These are phyloP conservation scores for Emmelina monodactyla DNA, from an alignment of 2,888 invertebrate genomes.

Conservation along the genomic window DNA sequence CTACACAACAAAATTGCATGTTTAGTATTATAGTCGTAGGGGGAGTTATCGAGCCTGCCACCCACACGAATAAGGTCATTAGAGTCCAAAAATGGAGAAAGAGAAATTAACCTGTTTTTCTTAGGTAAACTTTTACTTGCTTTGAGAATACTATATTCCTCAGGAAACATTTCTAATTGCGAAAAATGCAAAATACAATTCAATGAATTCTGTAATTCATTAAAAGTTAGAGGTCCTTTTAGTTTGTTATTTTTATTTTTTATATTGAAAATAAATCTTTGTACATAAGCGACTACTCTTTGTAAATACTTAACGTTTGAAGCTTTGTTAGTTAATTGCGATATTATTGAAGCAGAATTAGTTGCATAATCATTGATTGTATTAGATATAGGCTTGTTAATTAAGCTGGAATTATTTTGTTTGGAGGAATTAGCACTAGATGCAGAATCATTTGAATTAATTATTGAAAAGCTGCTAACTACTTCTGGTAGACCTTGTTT, in stretches of 20 bases:
- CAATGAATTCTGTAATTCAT: neutral
- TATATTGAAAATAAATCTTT: neutral
- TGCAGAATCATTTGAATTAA: neutral
- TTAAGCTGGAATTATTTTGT: neutral
- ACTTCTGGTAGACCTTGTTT: constrained; percentile 1
- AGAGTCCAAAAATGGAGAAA: neutral
- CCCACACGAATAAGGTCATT: neutral
- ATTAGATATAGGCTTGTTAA: no score
- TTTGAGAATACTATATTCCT: no score
- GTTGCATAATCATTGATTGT: no score
- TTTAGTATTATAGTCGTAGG: neutral
- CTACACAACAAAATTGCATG: neutral
- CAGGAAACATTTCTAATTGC: no score
- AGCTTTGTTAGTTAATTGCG: neutral
- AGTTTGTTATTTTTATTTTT: neutral
- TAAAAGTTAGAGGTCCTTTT: neutral
- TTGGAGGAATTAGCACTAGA: neutral
- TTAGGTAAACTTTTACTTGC: neutral
- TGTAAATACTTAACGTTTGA: neutral
- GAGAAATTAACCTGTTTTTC: neutral
- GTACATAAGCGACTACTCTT: neutral
- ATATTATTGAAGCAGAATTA: no score
- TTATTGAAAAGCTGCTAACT: constrained; percentile 1
- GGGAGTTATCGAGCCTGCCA: neutral
- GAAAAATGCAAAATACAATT: neutral